These are phyloP conservation scores for Habroteleia sp. DNA, from an alignment of 2,888 invertebrate species.

Conservation along the genomic window DNA sequence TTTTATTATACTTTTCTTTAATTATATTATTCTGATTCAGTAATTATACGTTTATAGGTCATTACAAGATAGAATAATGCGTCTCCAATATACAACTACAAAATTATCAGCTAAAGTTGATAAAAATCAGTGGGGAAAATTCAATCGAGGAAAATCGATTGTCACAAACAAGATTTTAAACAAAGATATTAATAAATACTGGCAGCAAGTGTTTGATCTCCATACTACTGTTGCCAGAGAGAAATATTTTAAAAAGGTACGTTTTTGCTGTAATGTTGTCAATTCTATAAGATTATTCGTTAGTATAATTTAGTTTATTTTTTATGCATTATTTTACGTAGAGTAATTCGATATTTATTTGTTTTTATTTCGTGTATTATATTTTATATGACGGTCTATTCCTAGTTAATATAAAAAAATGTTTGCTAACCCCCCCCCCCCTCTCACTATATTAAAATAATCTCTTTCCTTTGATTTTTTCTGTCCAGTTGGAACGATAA, in stretches of 20 bases:
- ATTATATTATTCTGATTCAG: constrained; percentile 20
- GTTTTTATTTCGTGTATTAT: no score
- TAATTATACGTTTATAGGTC: constrained; percentile 28
- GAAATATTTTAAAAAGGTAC: constrained; percentile 59
- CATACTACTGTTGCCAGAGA: constrained; percentile 53
- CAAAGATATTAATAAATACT: constrained; percentile 48
- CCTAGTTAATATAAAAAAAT: no score
- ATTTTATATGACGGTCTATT: no score
- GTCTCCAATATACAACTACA: constrained; percentile 31
- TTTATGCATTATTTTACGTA: neutral
- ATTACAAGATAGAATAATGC: constrained; percentile 33
- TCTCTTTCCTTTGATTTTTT: no score
- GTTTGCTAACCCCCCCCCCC: no score
- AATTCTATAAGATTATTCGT: neutral
- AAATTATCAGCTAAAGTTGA: constrained; percentile 36
- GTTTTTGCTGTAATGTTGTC: constrained; percentile 3
- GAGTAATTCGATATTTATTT: no score
- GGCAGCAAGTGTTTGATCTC: constrained; percentile 53
- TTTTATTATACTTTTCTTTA: neutral
- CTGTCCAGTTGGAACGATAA: no score
- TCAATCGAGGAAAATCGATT: constrained; percentile 49
- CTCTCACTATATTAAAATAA: no score
- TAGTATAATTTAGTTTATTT: constrained; percentile 4
- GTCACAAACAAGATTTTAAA: constrained; percentile 37
- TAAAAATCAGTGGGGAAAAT: constrained; percentile 32